phyloP scores from a whole-genome alignment of 2,113 vertebrate species.

The Tupaia chinensis region DNA sequence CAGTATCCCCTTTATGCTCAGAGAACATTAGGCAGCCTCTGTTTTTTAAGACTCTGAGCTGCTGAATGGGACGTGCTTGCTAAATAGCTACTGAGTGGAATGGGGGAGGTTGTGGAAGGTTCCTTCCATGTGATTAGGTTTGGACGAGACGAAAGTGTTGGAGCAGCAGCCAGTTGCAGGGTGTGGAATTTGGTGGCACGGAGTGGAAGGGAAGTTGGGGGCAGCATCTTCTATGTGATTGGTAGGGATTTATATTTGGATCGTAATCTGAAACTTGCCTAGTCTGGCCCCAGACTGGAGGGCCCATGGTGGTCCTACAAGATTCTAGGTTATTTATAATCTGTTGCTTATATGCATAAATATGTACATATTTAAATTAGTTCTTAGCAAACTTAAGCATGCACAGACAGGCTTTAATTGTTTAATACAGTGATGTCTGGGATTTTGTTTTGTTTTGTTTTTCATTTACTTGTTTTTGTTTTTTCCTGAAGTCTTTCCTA shows the following conservation, averaged over 20 bases:
- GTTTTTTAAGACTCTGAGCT: not conserved
- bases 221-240: not conserved
- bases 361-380: conserved; percentile 1
- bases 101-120: not conserved
- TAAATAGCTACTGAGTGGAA: not conserved
- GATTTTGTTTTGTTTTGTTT: not conserved
- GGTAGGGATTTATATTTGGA: not conserved
- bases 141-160: not conserved
- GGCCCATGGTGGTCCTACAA: too few relatives aligned
- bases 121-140: not conserved
- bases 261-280: not conserved
- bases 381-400: conserved; percentile 16
- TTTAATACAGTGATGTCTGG: not conserved
- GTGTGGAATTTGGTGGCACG: not conserved
- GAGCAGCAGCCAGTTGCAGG: not conserved
- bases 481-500: not conserved
- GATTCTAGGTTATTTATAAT: not conserved
- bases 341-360: not conserved
- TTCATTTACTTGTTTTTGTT: not conserved
- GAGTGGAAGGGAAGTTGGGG: not conserved
- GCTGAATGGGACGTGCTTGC: not conserved
- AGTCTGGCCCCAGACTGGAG: not conserved
- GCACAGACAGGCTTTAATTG: not conserved
- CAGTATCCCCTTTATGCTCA: not conserved
- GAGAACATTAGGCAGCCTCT: not conserved